Conservation (phyloP, 1,140 invertebrate species). For the Harlomillsia oculata region DNA sequence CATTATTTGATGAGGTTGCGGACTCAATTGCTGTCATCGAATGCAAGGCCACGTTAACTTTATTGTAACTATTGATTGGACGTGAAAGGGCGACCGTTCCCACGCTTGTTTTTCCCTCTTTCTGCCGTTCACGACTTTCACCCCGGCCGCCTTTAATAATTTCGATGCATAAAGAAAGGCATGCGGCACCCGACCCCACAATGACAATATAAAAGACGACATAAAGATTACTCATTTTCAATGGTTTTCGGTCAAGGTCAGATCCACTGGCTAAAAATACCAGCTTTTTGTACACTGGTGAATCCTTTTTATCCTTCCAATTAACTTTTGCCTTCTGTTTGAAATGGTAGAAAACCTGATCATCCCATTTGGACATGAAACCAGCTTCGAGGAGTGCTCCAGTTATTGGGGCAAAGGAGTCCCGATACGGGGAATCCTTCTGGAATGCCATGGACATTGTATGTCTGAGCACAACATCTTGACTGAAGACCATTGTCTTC, state of each 20-base stretch:
- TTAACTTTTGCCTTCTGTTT: neutral
- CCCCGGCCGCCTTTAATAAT: no score
- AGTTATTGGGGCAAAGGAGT: conserved; percentile 3
- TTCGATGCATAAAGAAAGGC: neutral
- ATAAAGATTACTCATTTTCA: neutral
- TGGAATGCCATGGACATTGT: conserved; percentile 6
- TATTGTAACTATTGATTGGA: no score
- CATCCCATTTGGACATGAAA: neutral
- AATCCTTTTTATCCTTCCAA: no score
- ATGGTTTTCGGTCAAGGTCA: neutral
- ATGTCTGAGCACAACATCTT: neutral
- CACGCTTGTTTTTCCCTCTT: no score
- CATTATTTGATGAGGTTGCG: no score
- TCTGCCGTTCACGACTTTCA: no score
- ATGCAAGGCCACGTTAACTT: no score
- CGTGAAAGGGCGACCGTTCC: no score
- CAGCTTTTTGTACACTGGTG: neutral
- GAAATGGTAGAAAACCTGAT: neutral
- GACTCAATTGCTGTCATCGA: no score
- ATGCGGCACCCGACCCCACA: neutral
- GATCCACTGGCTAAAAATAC: neutral
- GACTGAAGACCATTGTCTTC: neutral
- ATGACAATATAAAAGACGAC: neutral
- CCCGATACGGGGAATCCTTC: conserved; percentile 9
- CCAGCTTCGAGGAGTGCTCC: conserved; percentile 6